Conservation (phyloP, 2,888 invertebrate species). For the Hecatera dysodea region DNA sequence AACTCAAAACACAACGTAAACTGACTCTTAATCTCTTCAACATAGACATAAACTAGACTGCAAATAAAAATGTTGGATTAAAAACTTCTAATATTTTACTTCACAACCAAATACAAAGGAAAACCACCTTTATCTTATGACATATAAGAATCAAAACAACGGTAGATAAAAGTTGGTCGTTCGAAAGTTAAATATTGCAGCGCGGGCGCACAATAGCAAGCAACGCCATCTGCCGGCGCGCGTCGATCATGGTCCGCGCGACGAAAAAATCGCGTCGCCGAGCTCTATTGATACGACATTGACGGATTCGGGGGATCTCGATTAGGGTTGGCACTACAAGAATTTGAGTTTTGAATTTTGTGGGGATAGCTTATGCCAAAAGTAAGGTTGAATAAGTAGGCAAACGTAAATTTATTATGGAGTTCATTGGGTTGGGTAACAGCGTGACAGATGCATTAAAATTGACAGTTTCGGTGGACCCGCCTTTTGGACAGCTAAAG, state of each 20-base stretch:
- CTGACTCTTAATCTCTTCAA: background rate
- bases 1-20: background rate
- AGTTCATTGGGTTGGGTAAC: too few relatives aligned
- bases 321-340: constrained; percentile 74
- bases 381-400: too few relatives aligned
- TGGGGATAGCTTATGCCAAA: too few relatives aligned
- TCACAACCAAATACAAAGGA: background rate
- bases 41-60: constrained; percentile 27
- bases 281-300: constrained; percentile 88
- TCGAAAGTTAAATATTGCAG: constrained; percentile 63
- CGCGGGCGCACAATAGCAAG: constrained; percentile 68
- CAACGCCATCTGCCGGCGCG: constrained; percentile 73
- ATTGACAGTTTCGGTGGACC: too few relatives aligned
- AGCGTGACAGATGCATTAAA: too few relatives aligned
- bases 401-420: too few relatives aligned
- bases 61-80: constrained; percentile 35
- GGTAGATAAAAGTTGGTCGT: constrained; percentile 35
- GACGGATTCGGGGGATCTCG: constrained; percentile 83
- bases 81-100: constrained; percentile 27
- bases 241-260: constrained; percentile 70
- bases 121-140: background rate
- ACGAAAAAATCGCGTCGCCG: constrained; percentile 81
- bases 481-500: too few relatives aligned
- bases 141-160: constrained; percentile 33
- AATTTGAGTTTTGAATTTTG: too few relatives aligned